These are phyloP conservation scores for Oreochromis aureus DNA, from an alignment of 2,113 vertebrate genomes.

Conservation along the genomic window DNA sequence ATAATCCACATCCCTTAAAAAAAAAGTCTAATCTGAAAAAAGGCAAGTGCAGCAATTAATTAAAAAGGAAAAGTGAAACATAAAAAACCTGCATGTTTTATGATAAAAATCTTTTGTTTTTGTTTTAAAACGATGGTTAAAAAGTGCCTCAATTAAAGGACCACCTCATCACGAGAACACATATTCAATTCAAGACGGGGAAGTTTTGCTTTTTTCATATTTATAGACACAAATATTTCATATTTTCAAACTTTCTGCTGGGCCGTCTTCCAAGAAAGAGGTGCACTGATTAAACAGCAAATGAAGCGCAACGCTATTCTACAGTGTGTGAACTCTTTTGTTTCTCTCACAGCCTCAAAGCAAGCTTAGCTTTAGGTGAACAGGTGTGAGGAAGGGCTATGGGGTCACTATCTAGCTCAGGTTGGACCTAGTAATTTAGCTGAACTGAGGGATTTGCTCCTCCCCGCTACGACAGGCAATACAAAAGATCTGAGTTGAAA, in stretches of 20 bases:
- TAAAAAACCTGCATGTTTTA: not conserved
- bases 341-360: slow-evolving; percentile 16
- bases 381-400: slow-evolving; percentile 71
- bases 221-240: not conserved
- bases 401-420: slow-evolving; percentile 73
- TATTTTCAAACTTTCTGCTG: not conserved
- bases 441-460: slow-evolving; percentile 64
- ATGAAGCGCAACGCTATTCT: not conserved
- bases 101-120: rapidly evolving
- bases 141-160: not conserved
- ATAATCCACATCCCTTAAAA: rapidly evolving
- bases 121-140: rapidly evolving
- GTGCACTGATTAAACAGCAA: not conserved
- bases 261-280: not conserved
- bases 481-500: slow-evolving; percentile 71
- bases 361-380: slow-evolving; percentile 48
- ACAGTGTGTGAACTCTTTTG: not conserved
- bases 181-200: too few relatives aligned
- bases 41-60: not conserved
- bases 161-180: not conserved
- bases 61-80: not conserved
- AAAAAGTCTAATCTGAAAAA: not conserved
- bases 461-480: slow-evolving; percentile 58
- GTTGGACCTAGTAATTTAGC: slow-evolving; percentile 76
- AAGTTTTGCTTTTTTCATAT: not conserved